phyloP scores from a whole-genome alignment of 1,140 invertebrate genomes.

The Tetranychus cinnabarinus region DNA sequence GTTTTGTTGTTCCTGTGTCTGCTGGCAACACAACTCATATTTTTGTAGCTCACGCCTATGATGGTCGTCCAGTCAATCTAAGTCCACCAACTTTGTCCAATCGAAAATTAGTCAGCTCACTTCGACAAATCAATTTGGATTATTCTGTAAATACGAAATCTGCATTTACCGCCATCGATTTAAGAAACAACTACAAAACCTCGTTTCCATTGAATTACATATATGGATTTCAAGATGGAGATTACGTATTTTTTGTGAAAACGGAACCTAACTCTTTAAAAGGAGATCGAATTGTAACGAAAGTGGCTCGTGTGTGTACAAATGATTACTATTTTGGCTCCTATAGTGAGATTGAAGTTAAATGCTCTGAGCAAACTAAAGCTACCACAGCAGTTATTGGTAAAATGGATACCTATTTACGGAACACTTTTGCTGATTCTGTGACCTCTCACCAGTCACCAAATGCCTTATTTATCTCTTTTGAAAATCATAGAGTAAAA shows the following conservation, averaged over 20 bases:
- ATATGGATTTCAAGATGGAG: conserved; percentile 14
- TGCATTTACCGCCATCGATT: neutral
- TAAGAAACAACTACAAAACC: neutral
- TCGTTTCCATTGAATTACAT: conserved; percentile 13
- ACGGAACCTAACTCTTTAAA: neutral
- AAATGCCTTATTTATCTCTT: too few species aligned
- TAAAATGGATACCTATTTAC: neutral
- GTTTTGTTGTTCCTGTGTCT: neutral
- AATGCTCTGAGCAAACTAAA: neutral
- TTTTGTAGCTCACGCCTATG: conserved; percentile 9
- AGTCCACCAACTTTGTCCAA: conserved; percentile 9
- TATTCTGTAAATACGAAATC: neutral
- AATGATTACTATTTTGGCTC: neutral
- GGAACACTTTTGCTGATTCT: too few species aligned
- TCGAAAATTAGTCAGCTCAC: neutral
- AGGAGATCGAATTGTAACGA: neutral
- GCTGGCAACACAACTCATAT: neutral
- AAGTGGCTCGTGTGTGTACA: neutral
- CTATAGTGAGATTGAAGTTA: neutral
- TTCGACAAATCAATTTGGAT: too few species aligned
- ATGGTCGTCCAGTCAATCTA: conserved; percentile 6
- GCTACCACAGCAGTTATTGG: neutral
- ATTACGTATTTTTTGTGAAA: conserved; percentile 16
- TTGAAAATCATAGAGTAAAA: too few species aligned
- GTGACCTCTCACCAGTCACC: too few species aligned